Base-by-base conservation (phyloP, 2,888 invertebrate species). In the Ecliptopera silaceata region DNA sequence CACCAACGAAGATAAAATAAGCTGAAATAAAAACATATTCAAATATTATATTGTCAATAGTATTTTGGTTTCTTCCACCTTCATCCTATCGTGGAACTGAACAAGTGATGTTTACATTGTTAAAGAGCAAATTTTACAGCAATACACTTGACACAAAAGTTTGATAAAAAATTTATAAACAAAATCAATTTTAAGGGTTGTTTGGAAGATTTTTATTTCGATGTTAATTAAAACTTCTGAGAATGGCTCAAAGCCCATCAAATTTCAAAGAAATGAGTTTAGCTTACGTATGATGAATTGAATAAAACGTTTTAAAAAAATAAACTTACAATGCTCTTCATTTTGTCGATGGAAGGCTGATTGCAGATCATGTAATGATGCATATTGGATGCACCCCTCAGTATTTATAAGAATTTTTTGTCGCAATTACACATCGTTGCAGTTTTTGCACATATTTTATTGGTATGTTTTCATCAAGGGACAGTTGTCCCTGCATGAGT, bases 321-420 rank as follows among this genome's bases (percentile, higher is more conserved):
- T 1, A 38, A 70, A 88, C 91, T 91, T 80, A 91, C 91, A 71
- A 84, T 68, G 72, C 72, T 79, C 76, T 84, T 87, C 92, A 91
- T 92, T 74, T 75, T 86, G 75, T 41, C 44, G 34, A 55, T 56
- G 56, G 50, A 32, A 61, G 59, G 53, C 39, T 49, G 66, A 61
- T 64, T 56, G 66, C 63, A 69, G 55, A 42, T 36, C 80, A 72
- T 74, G 82, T 78, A 90, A 86, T 92, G 92, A 85, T 90, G 86
- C 84, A 81, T 77, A 77, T 75, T 69, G 73, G 78, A 80, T 76
- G 70, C 84, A 86, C 81, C 88, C 90, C 75, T 51, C 74, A 64
- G 82, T 91, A 91, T 91, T 86, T 91, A 91, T 91, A 90, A 82
- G 74, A 76, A 77, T 80, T 80, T 70, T 47, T 86, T 78, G 77